These are phyloP conservation scores for Dolomedes plantarius DNA, from an alignment of 2,888 invertebrate genomes.

Conservation along the genomic window DNA sequence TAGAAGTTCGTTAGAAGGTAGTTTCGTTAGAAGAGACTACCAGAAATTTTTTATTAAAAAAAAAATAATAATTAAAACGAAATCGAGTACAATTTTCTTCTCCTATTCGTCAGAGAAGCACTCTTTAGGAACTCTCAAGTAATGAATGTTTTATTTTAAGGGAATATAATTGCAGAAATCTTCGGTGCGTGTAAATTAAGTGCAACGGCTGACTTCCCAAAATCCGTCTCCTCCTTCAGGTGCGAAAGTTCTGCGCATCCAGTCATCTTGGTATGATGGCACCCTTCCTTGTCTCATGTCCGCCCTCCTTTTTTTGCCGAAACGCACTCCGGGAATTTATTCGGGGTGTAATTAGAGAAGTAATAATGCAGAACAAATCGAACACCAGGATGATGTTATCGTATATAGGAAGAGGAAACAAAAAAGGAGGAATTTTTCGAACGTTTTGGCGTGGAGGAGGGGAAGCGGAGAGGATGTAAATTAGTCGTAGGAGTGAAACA, in stretches of 20 bases:
- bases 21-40: too few species aligned
- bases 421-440: constrained; percentile 1
- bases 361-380: constrained; percentile 29
- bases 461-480: not conserved
- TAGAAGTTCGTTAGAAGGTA: too few species aligned
- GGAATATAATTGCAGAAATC: too few species aligned
- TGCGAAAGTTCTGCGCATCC: not conserved
- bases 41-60: too few species aligned
- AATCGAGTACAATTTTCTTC: too few species aligned
- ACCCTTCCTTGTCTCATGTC: too few species aligned
- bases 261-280: too few species aligned
- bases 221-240: not conserved
- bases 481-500: not conserved
- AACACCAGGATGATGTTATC: not conserved
- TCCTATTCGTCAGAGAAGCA: not conserved
- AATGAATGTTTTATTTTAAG: not conserved
- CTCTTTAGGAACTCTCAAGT: not conserved
- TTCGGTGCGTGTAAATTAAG: not conserved
- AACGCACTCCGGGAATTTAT: not conserved
- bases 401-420: not conserved
- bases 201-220: not conserved
- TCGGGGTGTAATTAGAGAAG: constrained; percentile 11
- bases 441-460: not conserved
- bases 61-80: too few species aligned
- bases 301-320: not conserved